Conservation (phyloP, 2,888 invertebrate genomes). For the Watsonalla cultraria region DNA sequence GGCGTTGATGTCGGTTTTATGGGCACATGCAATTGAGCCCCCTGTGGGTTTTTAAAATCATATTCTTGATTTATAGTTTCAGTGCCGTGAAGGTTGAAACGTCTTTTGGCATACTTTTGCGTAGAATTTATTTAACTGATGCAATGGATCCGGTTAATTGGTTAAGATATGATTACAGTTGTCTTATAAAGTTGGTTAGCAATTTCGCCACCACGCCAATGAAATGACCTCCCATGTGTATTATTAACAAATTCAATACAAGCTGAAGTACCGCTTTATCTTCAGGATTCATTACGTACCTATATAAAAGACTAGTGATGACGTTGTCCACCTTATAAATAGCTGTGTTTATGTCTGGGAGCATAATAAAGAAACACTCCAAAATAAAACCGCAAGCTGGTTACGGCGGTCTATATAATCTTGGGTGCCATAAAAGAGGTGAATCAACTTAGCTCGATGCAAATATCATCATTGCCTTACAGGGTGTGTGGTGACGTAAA, state of each 20-base stretch:
- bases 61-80: constrained; percentile 12
- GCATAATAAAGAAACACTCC: not conserved
- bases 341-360: not conserved
- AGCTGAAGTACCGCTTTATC: too few relatives aligned
- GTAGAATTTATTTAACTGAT: not conserved
- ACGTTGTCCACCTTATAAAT: not conserved
- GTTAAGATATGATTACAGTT: not conserved
- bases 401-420: constrained; percentile 11
- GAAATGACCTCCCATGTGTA: too few relatives aligned
- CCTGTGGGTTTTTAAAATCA: constrained; percentile 29
- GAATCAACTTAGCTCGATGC: constrained; percentile 54
- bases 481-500: constrained; percentile 60
- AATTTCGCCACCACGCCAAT: too few relatives aligned
- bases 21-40: constrained; percentile 28
- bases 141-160: not conserved
- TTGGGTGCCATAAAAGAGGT: constrained; percentile 33
- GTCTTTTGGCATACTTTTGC: not conserved
- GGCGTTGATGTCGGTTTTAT: constrained; percentile 29
- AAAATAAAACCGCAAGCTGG: constrained; percentile 8
- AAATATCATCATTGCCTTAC: constrained; percentile 58
- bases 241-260: too few relatives aligned
- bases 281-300: too few relatives aligned
- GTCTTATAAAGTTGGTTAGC: too few relatives aligned
- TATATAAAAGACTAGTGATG: not conserved
- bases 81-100: not conserved